A percentile compares a stretch with the other conserved stretches of the same genome.
These are phyloP conservation scores for Halcyon badia DNA, from an alignment of 2,797 vertebrate genomes.

Conservation along the genomic window DNA sequence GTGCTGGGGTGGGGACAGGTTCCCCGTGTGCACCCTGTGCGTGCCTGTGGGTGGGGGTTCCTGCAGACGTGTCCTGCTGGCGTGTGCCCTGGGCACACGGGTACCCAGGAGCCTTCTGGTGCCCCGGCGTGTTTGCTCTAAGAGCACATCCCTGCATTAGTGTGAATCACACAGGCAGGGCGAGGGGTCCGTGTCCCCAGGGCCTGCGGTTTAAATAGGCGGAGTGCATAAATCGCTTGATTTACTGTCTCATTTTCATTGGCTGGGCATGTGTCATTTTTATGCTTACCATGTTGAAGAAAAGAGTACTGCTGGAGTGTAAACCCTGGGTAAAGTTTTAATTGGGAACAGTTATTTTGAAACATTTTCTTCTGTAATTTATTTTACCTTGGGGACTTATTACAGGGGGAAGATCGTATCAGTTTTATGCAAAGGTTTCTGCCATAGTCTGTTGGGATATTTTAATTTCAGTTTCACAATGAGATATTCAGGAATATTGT, in stretches of 20 bases:
- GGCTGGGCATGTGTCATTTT: background rate
- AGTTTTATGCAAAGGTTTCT: conserved; percentile 45
- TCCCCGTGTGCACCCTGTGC: rapidly evolving
- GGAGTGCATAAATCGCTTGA: background rate
- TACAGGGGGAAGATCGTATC: conserved; percentile 28
- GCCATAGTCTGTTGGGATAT: conserved; percentile 6
- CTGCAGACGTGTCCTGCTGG: rapidly evolving
- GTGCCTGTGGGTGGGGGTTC: rapidly evolving
- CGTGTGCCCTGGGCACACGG: rapidly evolving
- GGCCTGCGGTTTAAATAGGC: rapidly evolving
- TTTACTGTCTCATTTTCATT: background rate
- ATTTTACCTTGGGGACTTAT: conserved; percentile 42
- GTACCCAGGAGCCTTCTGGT: rapidly evolving
- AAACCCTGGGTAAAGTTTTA: conserved; percentile 50
- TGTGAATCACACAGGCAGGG: rapidly evolving
- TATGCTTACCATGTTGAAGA: background rate
- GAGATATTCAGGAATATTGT: background rate
- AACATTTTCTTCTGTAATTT: conserved; percentile 15
- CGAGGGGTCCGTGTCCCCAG: rapidly evolving
- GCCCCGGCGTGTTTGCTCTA: rapidly evolving
- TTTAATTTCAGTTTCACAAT: conserved; percentile 27
- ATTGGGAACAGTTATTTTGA: conserved; percentile 37
- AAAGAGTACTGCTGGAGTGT: background rate
- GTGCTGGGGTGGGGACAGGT: rapidly evolving
- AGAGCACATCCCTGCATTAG: rapidly evolving